Base-by-base conservation (phyloP, 2,113 vertebrate species). In the Thomomys bottae region DNA sequence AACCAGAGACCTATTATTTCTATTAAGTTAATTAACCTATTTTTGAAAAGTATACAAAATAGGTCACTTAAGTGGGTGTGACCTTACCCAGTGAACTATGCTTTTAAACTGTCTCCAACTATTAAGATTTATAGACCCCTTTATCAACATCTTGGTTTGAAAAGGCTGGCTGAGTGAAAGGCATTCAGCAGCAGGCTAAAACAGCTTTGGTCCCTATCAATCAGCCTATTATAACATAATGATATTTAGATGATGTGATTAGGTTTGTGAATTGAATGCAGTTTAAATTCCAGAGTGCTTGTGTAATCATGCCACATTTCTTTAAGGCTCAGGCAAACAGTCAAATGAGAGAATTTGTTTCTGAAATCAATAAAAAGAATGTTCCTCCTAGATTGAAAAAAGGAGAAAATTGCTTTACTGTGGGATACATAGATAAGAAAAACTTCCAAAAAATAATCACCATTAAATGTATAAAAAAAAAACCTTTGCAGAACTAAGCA, bases 21-120 rank as follows among this genome's bases (percentile, higher is more conserved):
- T 61, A 95, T 96, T 97, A 96, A 92, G 87, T 89, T 90, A 95
- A 97, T 96, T 97, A 96, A 79, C 83, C 87, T 91, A 95, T 96
- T 96, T 97, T 96, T 96, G 95, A 85, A 91, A 96, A 95, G 76
- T 94, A 94, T 85, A 80, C 92, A n/a, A 97, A 97, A 95, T 94
- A 95, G 63, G 95, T 95, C 95, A 92, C 20, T 97, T 91, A 96
- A 96, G n/a, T 61, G n/a, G 71, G 67, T 75, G 26, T 96, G 93
- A 95, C 85, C 95, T 79, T 89, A 75, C 66, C 78, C 77, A 94
- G 90, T 93, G 93, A 96, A 89, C 76, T 80, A 91, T 92, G 85
- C 91, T 93, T 97, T 96, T 92, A 95, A 96, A 7, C 59, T 91
- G 87, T 77, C 93, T 95, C 59, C 70, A 71, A 90, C 90, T 95